These are phyloP conservation scores for Globia sparganii DNA, from an alignment of 2,888 invertebrate genomes.

Conservation along the genomic window DNA sequence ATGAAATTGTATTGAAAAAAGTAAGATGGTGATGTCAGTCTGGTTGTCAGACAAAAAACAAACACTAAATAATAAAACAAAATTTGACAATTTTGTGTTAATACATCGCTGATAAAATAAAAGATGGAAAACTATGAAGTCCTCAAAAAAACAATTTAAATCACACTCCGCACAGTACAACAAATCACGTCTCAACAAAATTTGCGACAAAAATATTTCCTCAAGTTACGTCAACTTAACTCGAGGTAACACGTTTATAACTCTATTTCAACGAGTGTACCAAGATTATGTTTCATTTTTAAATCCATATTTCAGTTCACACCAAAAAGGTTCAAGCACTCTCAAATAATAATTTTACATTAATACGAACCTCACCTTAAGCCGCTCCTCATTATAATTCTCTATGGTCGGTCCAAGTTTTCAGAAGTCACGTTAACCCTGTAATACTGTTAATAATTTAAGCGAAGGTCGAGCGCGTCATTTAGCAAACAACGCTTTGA, in stretches of 20 bases:
- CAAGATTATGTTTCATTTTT: conserved; percentile 14
- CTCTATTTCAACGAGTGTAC: conserved; percentile 41
- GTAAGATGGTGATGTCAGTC: too few relatives aligned
- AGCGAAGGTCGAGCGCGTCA: conserved; percentile 65
- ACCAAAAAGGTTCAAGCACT: conserved; percentile 24
- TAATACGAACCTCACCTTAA: conserved; percentile 40
- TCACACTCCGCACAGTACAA: conserved; percentile 15
- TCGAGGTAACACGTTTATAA: conserved; percentile 41
- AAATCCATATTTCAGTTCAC: conserved; percentile 20
- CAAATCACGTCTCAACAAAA: conserved; percentile 9
- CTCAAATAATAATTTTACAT: conserved; percentile 36
- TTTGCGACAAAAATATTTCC: conserved; percentile 17
- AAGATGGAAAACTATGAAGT: not conserved
- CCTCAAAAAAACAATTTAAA: not conserved
- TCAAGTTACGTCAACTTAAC: conserved; percentile 1
- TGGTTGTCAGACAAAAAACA: too few relatives aligned
- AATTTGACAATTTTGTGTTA: too few relatives aligned
- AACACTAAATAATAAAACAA: too few relatives aligned
- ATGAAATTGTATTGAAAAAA: not conserved
- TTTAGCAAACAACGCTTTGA: conserved; percentile 64
- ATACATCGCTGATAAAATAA: not conserved
- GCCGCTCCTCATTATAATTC: conserved; percentile 55
- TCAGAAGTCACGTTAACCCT: conserved; percentile 57
- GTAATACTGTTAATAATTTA: conserved; percentile 67
- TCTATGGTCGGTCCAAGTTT: conserved; percentile 52